Conservation (phyloP, 92 coral and sea anemone species). For the Epizoanthus rinbou region DNA sequence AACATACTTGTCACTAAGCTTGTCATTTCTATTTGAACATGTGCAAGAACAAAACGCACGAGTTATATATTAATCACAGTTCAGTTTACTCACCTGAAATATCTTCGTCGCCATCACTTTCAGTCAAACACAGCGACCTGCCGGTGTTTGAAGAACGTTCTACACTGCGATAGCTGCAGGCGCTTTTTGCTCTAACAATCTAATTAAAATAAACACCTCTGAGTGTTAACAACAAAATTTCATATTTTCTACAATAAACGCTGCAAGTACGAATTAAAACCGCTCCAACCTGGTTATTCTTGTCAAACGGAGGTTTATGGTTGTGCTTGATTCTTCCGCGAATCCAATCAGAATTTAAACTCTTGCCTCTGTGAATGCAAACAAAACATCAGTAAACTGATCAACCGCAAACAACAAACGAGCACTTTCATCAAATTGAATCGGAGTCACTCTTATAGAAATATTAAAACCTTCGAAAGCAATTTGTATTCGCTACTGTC, state of each 20-base stretch:
- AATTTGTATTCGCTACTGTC: slow-evolving; percentile 66
- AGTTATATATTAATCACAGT: slow-evolving; percentile 12
- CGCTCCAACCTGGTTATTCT: slow-evolving; percentile 1
- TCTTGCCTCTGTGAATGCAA: slow-evolving; percentile 66
- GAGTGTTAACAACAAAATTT: not conserved
- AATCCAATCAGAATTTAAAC: slow-evolving; percentile 81
- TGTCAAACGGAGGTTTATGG: slow-evolving; percentile 11
- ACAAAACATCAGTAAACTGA: not conserved
- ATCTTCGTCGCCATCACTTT: slow-evolving; percentile 71
- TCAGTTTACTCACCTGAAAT: slow-evolving; percentile 40
- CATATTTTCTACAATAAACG: not conserved
- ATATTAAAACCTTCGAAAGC: slow-evolving; percentile 67
- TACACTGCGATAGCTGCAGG: slow-evolving; percentile 20
- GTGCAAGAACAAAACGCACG: not conserved
- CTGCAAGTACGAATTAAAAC: not conserved
- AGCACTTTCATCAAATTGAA: not conserved
- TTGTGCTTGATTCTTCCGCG: slow-evolving; percentile 43
- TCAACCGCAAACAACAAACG: not conserved
- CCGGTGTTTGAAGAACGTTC: not conserved
- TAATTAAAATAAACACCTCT: slow-evolving; percentile 39
- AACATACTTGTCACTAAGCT: not conserved
- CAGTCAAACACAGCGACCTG: slow-evolving; percentile 47
- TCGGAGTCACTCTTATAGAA: no score
- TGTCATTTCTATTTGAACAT: not conserved
- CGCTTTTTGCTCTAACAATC: slow-evolving; percentile 46